Conservation (phyloP, 2,888 invertebrate species). For the Parnassius orleans region DNA sequence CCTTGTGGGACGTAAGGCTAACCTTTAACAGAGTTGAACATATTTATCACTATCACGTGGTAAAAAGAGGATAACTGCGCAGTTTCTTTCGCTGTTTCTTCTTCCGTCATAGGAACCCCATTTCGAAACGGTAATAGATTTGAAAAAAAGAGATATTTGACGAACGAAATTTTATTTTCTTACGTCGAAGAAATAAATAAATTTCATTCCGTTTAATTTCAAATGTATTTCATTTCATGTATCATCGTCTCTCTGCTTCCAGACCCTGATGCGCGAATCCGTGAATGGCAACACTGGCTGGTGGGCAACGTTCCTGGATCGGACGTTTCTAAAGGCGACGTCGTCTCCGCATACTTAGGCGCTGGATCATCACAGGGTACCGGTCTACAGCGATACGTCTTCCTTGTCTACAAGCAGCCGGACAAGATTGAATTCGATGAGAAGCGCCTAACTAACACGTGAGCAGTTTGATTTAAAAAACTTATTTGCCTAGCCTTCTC, state of each 20-base stretch:
- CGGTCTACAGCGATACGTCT: constrained; percentile 90
- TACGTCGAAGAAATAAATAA: no score
- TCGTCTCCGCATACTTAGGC: constrained; percentile 89
- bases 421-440: constrained; percentile 80
- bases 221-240: no score
- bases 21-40: no score
- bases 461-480: constrained; percentile 32
- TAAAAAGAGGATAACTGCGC: no score
- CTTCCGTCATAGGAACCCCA: no score
- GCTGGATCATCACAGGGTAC: constrained; percentile 91
- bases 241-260: constrained; percentile 24
- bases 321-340: constrained; percentile 86
- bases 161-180: no score
- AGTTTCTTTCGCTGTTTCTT: no score
- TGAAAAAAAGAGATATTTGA: no score
- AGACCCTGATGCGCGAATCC: constrained; percentile 96
- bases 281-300: constrained; percentile 96
- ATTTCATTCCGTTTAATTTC: no score
- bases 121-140: no score
- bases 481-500: background rate
- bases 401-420: constrained; percentile 87
- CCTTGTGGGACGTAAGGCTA: no score
- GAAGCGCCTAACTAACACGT: constrained; percentile 75
- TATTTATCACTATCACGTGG: no score
- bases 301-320: constrained; percentile 91